Evolutionary conservation across 2,888 invertebrate genomes (phyloP), one percentile per base, ranked within the genome.

Genomic region (Drosophila buzzatii): DNA sequence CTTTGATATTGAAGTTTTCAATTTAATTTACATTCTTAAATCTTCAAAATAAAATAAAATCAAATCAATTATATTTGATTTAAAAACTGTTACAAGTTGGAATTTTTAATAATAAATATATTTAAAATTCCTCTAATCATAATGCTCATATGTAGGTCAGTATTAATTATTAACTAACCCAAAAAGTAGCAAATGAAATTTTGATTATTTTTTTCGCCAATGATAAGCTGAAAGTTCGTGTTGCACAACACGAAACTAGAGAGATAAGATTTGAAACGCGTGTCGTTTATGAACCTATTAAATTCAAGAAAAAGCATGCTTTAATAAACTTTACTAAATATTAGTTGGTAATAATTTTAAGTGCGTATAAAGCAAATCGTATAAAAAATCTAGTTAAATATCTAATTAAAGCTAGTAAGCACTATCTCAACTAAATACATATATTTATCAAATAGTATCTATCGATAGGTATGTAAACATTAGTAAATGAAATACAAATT

Each of bases 191-290:
- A 49, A 12, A 33, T 18, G 1, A 51, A 51, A 51, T 18, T 35
- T 23, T 18, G 23, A 20, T 20, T 45, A 5, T 23, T 45, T 44
- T 45, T 31, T 49, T 23, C 10, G 35, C n/a, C 7, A 47, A 12
- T 61, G 67, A 73, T 62, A 68, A 60, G 41, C 44, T 7, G 0
- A 66, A 57, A 63, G 31, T 23, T 14, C 35, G 10, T 14, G 31
- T 37, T 18, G 20, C 56, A 61, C 56, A 66, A 35, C n/a, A 12
- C 31, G 7, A 37, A 47, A 31, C 18, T 33, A 33, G 12, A 33
- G 12, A 14, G 73, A 73, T 73, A 59, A 73, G 62, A 69, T 47
- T 69, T 33, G 69, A n/a, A 35, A 18, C 58, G 58, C 58, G 39
- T 23, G 39, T 53, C 9, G 12, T 14, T 35, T 18, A 49, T 35